Conservation (phyloP, 1,140 invertebrate species). For the Bicyclus anynana region DNA sequence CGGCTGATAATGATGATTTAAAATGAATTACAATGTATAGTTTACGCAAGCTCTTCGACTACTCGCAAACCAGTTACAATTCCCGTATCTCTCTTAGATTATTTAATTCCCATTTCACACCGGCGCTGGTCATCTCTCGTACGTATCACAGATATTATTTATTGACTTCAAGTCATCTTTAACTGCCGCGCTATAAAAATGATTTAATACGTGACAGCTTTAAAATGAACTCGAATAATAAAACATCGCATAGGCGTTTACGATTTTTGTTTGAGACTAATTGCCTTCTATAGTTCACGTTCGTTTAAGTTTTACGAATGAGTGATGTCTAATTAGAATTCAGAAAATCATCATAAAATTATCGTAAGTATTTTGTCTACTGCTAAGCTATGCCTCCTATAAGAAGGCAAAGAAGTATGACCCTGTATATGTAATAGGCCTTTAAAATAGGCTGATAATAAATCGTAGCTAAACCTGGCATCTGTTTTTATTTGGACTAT, state of each 20-base stretch:
- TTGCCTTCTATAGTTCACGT: slow-evolving; percentile 4
- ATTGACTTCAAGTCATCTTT: slow-evolving; percentile 16
- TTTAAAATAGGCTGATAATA: too few relatives aligned
- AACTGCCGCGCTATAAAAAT: slow-evolving; percentile 28
- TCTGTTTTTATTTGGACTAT: too few relatives aligned
- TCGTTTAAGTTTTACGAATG: neutral
- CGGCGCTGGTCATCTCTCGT: slow-evolving; percentile 15
- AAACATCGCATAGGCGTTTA: slow-evolving; percentile 22
- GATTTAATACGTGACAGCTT: slow-evolving; percentile 27
- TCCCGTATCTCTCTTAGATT: slow-evolving; percentile 24
- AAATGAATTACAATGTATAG: neutral
- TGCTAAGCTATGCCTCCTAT: too few relatives aligned
- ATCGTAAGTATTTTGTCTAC: too few relatives aligned
- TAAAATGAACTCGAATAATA: slow-evolving; percentile 28
- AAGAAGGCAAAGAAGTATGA: too few relatives aligned
- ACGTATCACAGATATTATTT: slow-evolving; percentile 27
- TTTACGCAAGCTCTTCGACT: neutral
- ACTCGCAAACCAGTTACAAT: slow-evolving; percentile 34
- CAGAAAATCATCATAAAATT: neutral
- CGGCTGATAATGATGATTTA: too few relatives aligned
- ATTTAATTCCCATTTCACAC: slow-evolving; percentile 26
- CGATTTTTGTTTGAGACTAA: slow-evolving; percentile 17
- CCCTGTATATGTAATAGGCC: too few relatives aligned
- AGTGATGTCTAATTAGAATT: slow-evolving; percentile 2
- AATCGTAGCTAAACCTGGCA: too few relatives aligned